Base-by-base conservation (phyloP, 2,797 vertebrate genomes). In the Cynodonichthys magdalenae region DNA sequence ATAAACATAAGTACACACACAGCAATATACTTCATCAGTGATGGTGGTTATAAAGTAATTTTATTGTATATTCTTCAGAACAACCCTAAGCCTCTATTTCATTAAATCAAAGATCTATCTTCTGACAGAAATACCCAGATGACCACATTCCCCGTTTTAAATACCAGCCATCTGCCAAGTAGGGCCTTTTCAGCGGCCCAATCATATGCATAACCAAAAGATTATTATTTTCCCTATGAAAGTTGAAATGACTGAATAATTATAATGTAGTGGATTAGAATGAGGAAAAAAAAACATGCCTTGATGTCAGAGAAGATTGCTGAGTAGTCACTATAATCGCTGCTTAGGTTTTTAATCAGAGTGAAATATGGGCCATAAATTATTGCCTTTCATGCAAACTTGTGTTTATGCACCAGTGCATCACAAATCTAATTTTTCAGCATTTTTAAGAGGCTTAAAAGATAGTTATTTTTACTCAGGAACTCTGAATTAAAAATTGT, bases 321-420 rank as follows among this genome's bases (percentile, higher is more conserved):
- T 81, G 85, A 92, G 89, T 90, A 89, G 89, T 92, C 90, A 88
- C 87, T 90, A 90, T 92, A 92, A 93, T 94, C 91, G 90, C 83
- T 84, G 88, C 92, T 93, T 93, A 89, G 91, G 90, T 93, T 93
- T 92, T 94, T 93, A 93, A 94, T 94, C 92, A 92, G 89, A 90
- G 85, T 85, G 91, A 93, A 93, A 92, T 90, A 87, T 88, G 83
- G 90, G 92, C 88, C 90, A 89, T 91, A 90, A 93, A 92, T 92
- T 87, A 92, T 92, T 92, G 90, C 92, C 92, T 92, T 91, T 91
- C 90, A 92, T 90, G 90, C 89, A 91, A 91, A 92, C 89, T 91
- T 91, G 86, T 93, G 87, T 92, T 92, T 92, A 86, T 92, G 87
- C 85, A 86, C 77, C 60, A 53, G 83, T 81, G 69, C 90, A 92